Evolutionary conservation across 2,113 vertebrate species (phyloP), one percentile per base, ranked within the genome.

Genomic region (Mobula birostris): DNA sequence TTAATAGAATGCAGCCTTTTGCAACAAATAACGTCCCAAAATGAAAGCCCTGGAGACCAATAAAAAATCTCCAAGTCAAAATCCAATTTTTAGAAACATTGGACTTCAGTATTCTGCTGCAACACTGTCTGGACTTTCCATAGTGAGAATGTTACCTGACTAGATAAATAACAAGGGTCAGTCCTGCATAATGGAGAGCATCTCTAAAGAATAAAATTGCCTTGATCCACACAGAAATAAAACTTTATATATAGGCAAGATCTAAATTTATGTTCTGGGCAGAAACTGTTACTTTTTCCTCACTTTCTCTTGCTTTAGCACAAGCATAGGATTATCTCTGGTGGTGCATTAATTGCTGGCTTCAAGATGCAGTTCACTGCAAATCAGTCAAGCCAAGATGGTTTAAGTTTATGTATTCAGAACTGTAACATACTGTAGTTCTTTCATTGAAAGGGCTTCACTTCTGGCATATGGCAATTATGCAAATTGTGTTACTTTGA

Each of bases 1-100:
- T 72, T 92, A 92, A 92, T 72, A 92, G 63, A 91, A 9, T 72
- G 7, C 61, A 72, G 90, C 66, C 19, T 72, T 70, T 36, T 72
- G 32, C 36, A 48, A 19, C 7, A 72, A 72, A 92, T 92, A 92
- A 92, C 9, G 32, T 40, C 66, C 66, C 32, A 48, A 40, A 72
- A 72, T 92, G 66, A 72, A 70, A 92, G 61, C 32, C 7, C 36
- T 24, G 8, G 66, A 19, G 90, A 40, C 32, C 66, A 72, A 70
- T 91, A 72, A 92, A 92, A 72, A 92, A 72, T 72, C 58, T 36
- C 48, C 21, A 15, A 24, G 66, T 92, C 63, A 72, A 92, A 92
- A 17, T 27, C n/a, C 7, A 40, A 12, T 66, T 40, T 19, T 24
- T 36, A 72, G 19, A 32, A 72, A 92, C 5, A 12, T 72, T 72